Base-by-base conservation (phyloP, 2,113 vertebrate species). In the Uria aalge region DNA sequence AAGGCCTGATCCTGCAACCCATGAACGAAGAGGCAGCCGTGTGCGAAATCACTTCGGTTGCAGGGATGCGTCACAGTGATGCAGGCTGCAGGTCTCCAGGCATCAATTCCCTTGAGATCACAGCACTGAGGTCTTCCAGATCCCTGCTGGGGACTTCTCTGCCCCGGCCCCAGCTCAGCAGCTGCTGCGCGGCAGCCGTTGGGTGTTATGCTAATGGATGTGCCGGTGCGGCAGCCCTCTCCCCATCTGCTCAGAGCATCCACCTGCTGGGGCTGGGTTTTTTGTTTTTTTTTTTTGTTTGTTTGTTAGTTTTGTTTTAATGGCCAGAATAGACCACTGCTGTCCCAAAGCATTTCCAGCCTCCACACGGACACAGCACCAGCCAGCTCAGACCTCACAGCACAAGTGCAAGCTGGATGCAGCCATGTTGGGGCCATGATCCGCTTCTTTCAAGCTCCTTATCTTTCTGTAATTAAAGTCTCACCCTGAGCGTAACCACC, bases 141-240 rank as follows among this genome's bases (percentile, higher is more conserved):
- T 63, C 55, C 84, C 93, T 81, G 84, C 84, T 62, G 74, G 38
- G 74, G 88, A 52, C 62, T 55, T 66, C 79, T 76, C 79, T 29
- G 67, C 67, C 8, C 2, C 2, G 4, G 62, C 88, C 85, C 43
- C 6, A 6, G 59, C 52, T 57, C 83, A 29, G 94, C 97, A 97
- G 96, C 96, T 97, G 97, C 95, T 0, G 1, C 4, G 1, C 1
- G 6, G 89, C 85, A 90, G 95, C 94, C 91, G 84, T 92, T 96
- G 92, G 83, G 86, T 92, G 91, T 97, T 95, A 97, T 95, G 96
- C 82, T 97, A 97, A 97, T 97, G 47, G 52, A 68, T 63, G 64
- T 48, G 40, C 81, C 1, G 0, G 90, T 71, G 79, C 74, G 3
- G 85, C 67, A 45, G 80, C 75, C 83, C 90, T 89, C 59, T 93